These are phyloP conservation scores for Regulus satrapa DNA, from an alignment of 2,113 vertebrate genomes.

Conservation along the genomic window DNA sequence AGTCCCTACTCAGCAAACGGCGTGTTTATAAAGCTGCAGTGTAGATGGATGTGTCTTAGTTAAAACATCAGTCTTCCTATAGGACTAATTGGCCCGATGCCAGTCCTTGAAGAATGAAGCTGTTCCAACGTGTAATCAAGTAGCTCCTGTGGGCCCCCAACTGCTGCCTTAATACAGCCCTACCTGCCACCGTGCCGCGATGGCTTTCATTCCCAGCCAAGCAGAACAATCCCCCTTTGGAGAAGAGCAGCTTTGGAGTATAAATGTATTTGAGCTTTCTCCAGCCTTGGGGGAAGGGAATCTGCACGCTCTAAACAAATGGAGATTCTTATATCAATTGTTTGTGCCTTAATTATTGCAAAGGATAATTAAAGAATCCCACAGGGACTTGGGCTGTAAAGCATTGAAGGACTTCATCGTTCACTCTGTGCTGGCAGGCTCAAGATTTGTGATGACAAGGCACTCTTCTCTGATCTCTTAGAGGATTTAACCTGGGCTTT, in stretches of 20 bases:
- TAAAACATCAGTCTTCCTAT: conserved; percentile 50
- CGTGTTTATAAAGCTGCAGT: neutral
- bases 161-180: conserved; percentile 38
- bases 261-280: neutral
- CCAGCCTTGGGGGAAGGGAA: conserved; percentile 31
- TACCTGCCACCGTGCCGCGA: conserved; percentile 23
- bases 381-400: neutral
- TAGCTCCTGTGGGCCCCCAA: conserved; percentile 47
- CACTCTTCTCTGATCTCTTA: neutral
- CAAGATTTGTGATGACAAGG: neutral
- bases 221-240: conserved; percentile 60
- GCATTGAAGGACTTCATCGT: neutral
- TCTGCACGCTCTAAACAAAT: neutral
- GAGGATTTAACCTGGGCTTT: conserved; percentile 10
- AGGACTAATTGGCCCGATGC: conserved; percentile 54
- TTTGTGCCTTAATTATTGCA: conserved; percentile 57
- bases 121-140: conserved; percentile 62
- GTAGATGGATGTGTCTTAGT: conserved; percentile 34
- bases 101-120: conserved; percentile 55
- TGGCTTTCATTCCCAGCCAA: conserved; percentile 56
- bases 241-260: conserved; percentile 40
- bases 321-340: conserved; percentile 22
- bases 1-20: neutral
- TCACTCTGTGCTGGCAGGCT: neutral
- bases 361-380: conserved; percentile 45